A percentile compares a stretch with the other conserved stretches of the same genome.
These are phyloP conservation scores for Philypnodon macrostomus DNA, from an alignment of 2,797 vertebrate genomes.

Conservation along the genomic window DNA sequence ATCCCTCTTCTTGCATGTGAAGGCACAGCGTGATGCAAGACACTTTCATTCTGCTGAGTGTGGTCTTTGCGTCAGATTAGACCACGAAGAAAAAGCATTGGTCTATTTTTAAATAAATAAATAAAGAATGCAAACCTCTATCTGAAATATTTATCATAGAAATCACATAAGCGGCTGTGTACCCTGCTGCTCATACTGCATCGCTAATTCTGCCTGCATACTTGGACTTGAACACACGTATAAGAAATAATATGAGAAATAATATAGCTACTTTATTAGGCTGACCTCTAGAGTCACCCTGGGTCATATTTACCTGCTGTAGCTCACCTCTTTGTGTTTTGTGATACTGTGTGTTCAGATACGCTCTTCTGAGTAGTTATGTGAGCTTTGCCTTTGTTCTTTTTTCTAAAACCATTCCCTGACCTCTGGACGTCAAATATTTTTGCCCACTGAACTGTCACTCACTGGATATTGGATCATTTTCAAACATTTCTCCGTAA, in stretches of 20 bases:
- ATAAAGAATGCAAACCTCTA: constrained; percentile 58
- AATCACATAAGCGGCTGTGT: constrained; percentile 49
- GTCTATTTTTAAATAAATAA: constrained; percentile 72
- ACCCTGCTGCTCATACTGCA: constrained; percentile 12
- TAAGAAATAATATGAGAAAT: constrained; percentile 19
- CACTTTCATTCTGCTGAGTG: constrained; percentile 43
- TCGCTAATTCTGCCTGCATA: constrained; percentile 6
- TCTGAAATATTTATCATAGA: constrained; percentile 72
- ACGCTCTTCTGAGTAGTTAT: too few relatives aligned
- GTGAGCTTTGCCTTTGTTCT: too few relatives aligned
- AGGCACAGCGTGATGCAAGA: constrained; percentile 23
- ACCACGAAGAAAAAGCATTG: constrained; percentile 54
- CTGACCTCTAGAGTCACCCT: too few relatives aligned
- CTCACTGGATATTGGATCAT: too few relatives aligned
- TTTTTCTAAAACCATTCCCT: too few relatives aligned
- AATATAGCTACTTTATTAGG: too few relatives aligned
- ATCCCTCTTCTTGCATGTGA: not conserved
- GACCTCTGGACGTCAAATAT: too few relatives aligned
- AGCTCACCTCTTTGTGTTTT: too few relatives aligned
- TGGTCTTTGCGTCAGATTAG: constrained; percentile 55
- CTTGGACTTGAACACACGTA: constrained; percentile 17
- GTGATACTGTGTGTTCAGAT: too few relatives aligned
- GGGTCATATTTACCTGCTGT: too few relatives aligned
- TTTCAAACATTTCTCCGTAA: too few relatives aligned
- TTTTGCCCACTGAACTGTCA: too few relatives aligned